Evolutionary conservation across 2,888 invertebrate genomes (phyloP), one percentile per base, ranked within the genome.

Genomic region (Deladenus siricidicola): DNA sequence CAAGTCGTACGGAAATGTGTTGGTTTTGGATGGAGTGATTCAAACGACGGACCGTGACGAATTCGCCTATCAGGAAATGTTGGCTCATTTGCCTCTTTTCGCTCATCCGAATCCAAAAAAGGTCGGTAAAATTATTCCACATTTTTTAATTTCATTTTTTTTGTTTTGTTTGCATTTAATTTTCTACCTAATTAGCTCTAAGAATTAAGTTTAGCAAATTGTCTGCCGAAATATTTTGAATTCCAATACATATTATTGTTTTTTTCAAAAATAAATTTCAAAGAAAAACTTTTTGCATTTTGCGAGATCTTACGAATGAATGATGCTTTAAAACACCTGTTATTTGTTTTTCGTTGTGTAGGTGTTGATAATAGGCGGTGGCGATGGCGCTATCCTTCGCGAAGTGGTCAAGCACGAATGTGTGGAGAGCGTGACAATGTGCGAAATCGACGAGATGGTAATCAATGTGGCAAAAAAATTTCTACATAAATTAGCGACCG

Each of bases 21-120:
- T 98, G 50, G 86, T 93, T 1, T 82, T 98, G 45, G 96, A 98
- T 82, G 93, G 92, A 26, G 89, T 94, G 28, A 92, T 98, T 70
- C 98, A 98, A 79, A 93, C 92, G 76, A 90, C 94, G 0, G 88
- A 94, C 80, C 85, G 86, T 71, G 98, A 98, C 83, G 98, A 98
- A 80, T 93, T 89, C 81, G 86, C 93, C 0, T 98, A 98, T 80
- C 96, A 96, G 81, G 98, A 98, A 83, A 94, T 94, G 93, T 89
- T 98, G 72, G 85, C 92, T 0, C 91, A 92, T 80, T 81, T 98
- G 49, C 92, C 98, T 0, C 81, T 98, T 1, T 90, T 89, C 79
- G 86, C 87, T 69, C 98, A 98, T 81, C 86, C 88, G 4, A 86
- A 87, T 74, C 98, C 98, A 0, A 86, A 88, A 78, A 88, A 87